Evolutionary conservation across 30 jellyfish, hydroid and myxozoan species (phyloP).

Genomic region (Hydra vulgaris): DNA sequence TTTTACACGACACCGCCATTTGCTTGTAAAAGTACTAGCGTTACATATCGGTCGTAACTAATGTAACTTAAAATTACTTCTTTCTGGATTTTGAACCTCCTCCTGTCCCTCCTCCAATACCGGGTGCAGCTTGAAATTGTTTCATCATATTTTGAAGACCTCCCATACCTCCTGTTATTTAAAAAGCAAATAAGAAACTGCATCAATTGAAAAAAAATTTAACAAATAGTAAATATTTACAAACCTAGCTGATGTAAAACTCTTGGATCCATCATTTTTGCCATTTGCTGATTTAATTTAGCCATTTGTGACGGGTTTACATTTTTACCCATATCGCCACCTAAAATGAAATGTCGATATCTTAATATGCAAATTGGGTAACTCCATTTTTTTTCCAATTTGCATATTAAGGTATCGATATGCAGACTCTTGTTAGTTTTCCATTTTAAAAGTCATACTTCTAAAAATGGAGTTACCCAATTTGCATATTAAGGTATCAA

Average conservation of each 20-base stretch:
- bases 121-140: conserved; percentile 86
- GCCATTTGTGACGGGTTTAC: conserved; percentile 96
- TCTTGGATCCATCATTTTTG: conserved; percentile 98
- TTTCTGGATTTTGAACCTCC: conserved; percentile 31
- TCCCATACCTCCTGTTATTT: conserved; percentile 88
- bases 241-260: conserved; percentile 93
- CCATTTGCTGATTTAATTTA: conserved; percentile 93
- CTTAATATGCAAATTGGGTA: no score
- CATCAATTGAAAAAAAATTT: background rate
- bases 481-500: no score
- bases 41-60: no score
- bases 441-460: no score
- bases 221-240: background rate
- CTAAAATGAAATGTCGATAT: background rate
- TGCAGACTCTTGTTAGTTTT: no score
- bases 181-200: background rate
- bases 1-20: no score
- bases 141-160: conserved; percentile 92
- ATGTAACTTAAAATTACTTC: no score
- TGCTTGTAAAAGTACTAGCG: no score
- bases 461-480: no score
- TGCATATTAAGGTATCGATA: no score
- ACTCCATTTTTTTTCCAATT: no score
- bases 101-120: conserved; percentile 59
- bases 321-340: conserved; percentile 85